Percentiles rank a stretch among this genome's conserved stretches.
Evolutionary conservation across 37 sponge, comb jelly and placozoan genomes (phyloP).

Genomic region (Amphimedon queenslandica): DNA sequence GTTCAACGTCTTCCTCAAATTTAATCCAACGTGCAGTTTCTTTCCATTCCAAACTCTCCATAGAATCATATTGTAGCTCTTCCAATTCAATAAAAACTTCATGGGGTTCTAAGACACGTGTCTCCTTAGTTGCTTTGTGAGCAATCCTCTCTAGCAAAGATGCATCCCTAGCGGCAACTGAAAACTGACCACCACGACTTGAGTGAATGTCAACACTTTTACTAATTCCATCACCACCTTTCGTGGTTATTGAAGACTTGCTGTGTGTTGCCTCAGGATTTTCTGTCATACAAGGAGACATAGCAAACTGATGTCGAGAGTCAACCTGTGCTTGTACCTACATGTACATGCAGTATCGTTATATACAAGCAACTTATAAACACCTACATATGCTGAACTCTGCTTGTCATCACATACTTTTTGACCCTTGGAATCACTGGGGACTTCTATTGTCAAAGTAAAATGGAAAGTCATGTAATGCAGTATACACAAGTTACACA

Average conservation of each 20-base stretch:
- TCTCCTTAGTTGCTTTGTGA: slow-evolving; percentile 8
- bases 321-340: too few species aligned
- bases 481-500: too few species aligned
- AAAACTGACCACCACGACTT: slow-evolving; percentile 5
- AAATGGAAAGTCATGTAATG: too few species aligned
- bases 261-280: too few species aligned
- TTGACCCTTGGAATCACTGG: too few species aligned
- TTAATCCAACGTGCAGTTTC: slow-evolving; percentile 94
- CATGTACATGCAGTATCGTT: too few species aligned
- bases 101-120: slow-evolving; percentile 38
- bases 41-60: slow-evolving; percentile 69
- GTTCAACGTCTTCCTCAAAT: slow-evolving; percentile 91
- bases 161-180: slow-evolving; percentile 25
- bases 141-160: slow-evolving; percentile 37
- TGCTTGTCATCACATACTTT: too few species aligned
- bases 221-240: not conserved
- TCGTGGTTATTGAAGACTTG: not conserved
- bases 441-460: too few species aligned
- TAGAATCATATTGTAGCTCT: slow-evolving; percentile 13
- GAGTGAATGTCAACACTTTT: not conserved
- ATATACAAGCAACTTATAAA: too few species aligned
- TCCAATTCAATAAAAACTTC: slow-evolving; percentile 72
- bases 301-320: too few species aligned
- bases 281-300: too few species aligned
- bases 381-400: too few species aligned